Percentiles rank a stretch among this genome's conserved stretches.
Conservation (phyloP, 2,113 vertebrate species). For the Psittacara wagleri region DNA sequence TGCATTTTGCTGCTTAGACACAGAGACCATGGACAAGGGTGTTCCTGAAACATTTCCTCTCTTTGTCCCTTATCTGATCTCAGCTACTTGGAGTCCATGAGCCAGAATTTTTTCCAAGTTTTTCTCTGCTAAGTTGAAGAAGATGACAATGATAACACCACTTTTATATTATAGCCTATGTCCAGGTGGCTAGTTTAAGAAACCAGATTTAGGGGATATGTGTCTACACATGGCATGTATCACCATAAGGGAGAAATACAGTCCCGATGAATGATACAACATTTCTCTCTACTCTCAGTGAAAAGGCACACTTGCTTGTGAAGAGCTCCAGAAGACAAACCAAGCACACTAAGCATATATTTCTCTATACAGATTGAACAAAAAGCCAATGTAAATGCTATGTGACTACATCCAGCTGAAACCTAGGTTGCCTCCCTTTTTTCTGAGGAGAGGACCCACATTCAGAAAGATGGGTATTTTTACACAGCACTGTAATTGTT, state of each 20-base stretch:
- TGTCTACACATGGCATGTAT: not conserved
- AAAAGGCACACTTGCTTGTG: not conserved
- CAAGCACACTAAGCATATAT: not conserved
- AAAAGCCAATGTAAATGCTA: not conserved
- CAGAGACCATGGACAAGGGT: not conserved
- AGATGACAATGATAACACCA: accelerated
- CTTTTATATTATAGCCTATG: not conserved
- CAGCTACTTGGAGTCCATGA: not conserved
- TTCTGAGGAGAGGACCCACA: not conserved
- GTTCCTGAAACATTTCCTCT: not conserved
- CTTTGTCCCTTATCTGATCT: not conserved
- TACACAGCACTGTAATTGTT: not conserved
- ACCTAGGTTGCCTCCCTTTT: not conserved
- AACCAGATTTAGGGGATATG: not conserved
- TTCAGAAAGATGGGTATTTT: not conserved
- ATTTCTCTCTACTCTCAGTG: not conserved
- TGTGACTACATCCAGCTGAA: not conserved
- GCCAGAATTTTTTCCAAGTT: not conserved
- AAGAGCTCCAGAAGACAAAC: not conserved
- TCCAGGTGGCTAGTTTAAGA: not conserved
- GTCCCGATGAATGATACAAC: not conserved
- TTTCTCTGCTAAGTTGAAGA: not conserved
- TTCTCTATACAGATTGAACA: not conserved
- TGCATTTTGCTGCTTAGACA: not conserved
- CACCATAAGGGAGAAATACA: not conserved